These are phyloP conservation scores for Pyrochroa serraticornis DNA, from an alignment of 2,888 invertebrate genomes.

Conservation along the genomic window DNA sequence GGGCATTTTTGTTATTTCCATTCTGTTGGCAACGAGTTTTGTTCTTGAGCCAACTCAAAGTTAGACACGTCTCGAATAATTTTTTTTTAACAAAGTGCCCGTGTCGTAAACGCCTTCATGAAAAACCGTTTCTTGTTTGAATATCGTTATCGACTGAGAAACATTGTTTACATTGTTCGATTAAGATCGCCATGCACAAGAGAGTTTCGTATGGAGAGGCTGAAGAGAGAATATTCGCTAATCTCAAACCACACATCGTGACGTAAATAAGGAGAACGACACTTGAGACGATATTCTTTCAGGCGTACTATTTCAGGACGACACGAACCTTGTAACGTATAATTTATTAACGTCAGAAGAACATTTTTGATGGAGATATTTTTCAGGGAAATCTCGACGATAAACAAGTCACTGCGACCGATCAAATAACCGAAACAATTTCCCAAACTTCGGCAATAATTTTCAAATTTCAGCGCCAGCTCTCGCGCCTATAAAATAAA, in stretches of 20 bases:
- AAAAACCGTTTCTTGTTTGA: conserved; percentile 22
- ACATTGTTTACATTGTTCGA: conserved; percentile 22
- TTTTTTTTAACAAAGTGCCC: not conserved
- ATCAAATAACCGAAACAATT: too few species aligned
- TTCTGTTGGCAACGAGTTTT: too few species aligned
- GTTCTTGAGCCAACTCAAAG: not conserved
- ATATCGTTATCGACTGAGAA: conserved; percentile 27
- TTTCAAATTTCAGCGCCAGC: too few species aligned
- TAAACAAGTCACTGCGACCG: too few species aligned
- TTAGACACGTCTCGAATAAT: not conserved
- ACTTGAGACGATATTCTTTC: conserved; percentile 14
- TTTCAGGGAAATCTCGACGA: not conserved
- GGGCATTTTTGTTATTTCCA: too few species aligned
- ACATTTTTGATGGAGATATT: conserved; percentile 9
- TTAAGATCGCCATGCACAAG: conserved; percentile 16
- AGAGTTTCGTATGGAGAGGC: not conserved
- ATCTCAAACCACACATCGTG: conserved; percentile 19
- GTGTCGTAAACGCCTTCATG: not conserved
- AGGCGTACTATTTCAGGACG: conserved; percentile 12
- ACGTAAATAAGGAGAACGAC: conserved; percentile 26
- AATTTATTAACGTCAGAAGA: conserved; percentile 17
- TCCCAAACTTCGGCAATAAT: too few species aligned
- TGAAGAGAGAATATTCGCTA: conserved; percentile 13
- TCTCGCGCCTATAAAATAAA: too few species aligned
- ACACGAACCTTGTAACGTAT: not conserved